A percentile compares a stretch with the other conserved stretches of the same genome.
These are phyloP conservation scores for Microcebus murinus DNA, from an alignment of 2,113 vertebrate genomes.

Conservation along the genomic window DNA sequence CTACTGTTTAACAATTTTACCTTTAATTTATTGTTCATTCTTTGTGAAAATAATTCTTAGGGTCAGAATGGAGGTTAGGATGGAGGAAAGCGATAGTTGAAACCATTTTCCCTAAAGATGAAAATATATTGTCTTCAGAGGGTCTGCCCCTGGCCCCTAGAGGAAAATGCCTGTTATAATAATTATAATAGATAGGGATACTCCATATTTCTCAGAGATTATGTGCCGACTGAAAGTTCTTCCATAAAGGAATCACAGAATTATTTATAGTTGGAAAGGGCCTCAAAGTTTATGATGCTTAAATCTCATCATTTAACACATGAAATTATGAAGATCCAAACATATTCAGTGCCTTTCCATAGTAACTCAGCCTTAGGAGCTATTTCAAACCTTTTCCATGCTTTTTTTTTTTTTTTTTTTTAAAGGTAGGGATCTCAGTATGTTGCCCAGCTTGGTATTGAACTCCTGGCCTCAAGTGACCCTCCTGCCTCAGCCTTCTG, in stretches of 20 bases:
- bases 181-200: not conserved
- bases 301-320: not conserved
- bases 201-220: not conserved
- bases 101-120: not conserved
- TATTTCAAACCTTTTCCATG: not conserved
- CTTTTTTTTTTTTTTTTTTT: not conserved
- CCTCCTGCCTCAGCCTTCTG: no score
- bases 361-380: not conserved
- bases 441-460: no score
- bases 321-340: not conserved
- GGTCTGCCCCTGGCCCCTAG: not conserved
- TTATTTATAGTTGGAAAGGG: not conserved
- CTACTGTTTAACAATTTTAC: not conserved
- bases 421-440: no score
- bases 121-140: not conserved
- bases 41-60: conserved; percentile 10
- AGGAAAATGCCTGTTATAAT: not conserved
- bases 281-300: not conserved
- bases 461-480: no score
- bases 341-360: not conserved
- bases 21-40: conserved; percentile 29
- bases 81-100: not conserved
- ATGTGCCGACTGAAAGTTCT: not conserved
- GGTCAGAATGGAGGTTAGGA: not conserved
- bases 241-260: not conserved